A percentile compares a stretch with the other conserved stretches of the same genome.
Conservation (phyloP, 2,797 vertebrate species). For the Cyclopterus lumpus region DNA sequence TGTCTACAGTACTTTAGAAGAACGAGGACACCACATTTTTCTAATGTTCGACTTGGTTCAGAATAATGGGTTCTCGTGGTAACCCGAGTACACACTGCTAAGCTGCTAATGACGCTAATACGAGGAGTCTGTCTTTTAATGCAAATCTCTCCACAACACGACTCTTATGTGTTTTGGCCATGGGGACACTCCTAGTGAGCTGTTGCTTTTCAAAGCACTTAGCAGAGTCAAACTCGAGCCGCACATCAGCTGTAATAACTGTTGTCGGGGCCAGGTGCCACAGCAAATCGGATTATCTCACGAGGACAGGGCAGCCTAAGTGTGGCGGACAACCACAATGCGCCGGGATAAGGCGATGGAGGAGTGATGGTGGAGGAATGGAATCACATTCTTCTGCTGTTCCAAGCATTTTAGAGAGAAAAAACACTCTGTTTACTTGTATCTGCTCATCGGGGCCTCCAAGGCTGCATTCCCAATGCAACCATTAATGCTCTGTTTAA, state of each 20-base stretch:
- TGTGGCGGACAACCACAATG: conserved; percentile 1
- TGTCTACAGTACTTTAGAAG: background rate
- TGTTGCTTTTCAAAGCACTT: conserved; percentile 24
- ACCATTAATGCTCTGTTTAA: background rate
- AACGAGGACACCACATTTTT: background rate
- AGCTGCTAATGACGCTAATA: background rate
- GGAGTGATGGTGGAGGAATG: background rate
- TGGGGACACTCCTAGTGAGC: background rate
- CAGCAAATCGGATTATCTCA: conserved; percentile 16
- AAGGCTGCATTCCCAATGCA: background rate
- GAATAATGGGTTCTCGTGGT: background rate
- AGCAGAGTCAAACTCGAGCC: conserved; percentile 2
- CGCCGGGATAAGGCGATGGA: background rate
- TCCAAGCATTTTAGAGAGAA: background rate
- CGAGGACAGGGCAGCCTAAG: conserved; percentile 5
- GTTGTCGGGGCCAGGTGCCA: conserved; percentile 19
- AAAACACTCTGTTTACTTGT: conserved; percentile 12
- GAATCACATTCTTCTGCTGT: conserved; percentile 17
- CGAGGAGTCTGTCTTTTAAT: too few relatives aligned
- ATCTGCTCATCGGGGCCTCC: background rate
- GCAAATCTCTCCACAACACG: background rate
- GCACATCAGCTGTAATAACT: conserved; percentile 22
- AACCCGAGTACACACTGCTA: background rate
- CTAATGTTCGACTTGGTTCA: background rate
- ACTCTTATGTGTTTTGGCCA: background rate